phyloP scores from a whole-genome alignment of 2,888 invertebrate genomes.

The Melanotus villosus region DNA sequence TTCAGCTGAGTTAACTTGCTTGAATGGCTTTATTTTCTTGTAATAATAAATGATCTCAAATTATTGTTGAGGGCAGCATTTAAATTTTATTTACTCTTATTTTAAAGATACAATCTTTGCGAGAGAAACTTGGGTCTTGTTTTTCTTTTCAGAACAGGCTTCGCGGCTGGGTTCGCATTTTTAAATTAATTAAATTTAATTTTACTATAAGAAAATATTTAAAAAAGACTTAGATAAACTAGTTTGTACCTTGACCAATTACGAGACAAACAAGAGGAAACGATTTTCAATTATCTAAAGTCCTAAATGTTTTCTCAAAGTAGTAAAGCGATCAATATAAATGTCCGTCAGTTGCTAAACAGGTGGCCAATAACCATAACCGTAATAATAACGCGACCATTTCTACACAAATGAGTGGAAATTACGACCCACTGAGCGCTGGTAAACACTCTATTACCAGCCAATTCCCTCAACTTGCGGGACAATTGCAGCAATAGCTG shows the following conservation, averaged over 20 bases:
- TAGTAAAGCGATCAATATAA: constrained; percentile 47
- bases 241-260: no score
- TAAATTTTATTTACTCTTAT: constrained; percentile 46
- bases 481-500: constrained; percentile 49
- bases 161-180: background rate
- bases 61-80: constrained; percentile 61
- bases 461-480: constrained; percentile 65
- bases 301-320: constrained; percentile 24
- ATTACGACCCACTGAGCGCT: constrained; percentile 69
- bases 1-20: constrained; percentile 58
- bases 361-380: constrained; percentile 71
- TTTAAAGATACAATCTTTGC: constrained; percentile 33
- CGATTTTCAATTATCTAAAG: background rate
- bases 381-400: constrained; percentile 70
- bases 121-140: background rate
- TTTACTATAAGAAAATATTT: no score
- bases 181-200: constrained; percentile 3
- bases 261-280: background rate
- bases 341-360: constrained; percentile 63
- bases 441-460: constrained; percentile 69
- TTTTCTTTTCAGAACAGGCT: background rate
- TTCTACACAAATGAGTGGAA: constrained; percentile 71
- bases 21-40: constrained; percentile 66
- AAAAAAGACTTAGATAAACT: no score
- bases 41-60: constrained; percentile 61